Evolutionary conservation across 23 tunicate species (phyloP).

Genomic region (Botrylloides violaceus): DNA sequence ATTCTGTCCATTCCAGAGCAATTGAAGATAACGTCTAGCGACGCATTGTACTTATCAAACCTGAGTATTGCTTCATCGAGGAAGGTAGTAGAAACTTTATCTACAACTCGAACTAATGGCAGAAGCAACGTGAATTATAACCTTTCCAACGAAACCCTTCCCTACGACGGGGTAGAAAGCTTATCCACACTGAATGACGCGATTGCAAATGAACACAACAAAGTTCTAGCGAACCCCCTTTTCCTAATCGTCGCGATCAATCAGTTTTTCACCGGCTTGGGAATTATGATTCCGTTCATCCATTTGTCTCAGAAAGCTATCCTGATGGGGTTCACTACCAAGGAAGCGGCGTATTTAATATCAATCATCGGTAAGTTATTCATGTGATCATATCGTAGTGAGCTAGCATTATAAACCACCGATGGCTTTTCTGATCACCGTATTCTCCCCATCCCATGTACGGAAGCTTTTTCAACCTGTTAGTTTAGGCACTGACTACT

Average conservation of each 20-base stretch:
- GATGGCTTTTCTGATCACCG: too few species aligned
- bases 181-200: neutral
- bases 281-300: neutral
- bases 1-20: neutral
- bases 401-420: too few species aligned
- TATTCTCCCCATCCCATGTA: too few species aligned
- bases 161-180: neutral
- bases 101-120: neutral
- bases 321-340: neutral
- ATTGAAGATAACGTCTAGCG: neutral
- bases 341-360: neutral
- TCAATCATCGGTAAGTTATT: neutral
- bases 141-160: neutral
- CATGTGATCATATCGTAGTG: too few species aligned
- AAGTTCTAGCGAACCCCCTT: neutral
- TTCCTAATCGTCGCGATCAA: neutral
- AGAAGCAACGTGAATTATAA: neutral
- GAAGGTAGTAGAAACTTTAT: neutral
- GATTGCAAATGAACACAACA: neutral
- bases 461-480: too few species aligned
- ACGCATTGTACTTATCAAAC: neutral
- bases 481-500: too few species aligned
- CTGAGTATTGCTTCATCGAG: neutral
- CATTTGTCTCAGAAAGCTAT: neutral
- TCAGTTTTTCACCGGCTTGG: neutral